Conservation (phyloP, 1,140 invertebrate genomes). For the Drosophila prosaltans region DNA sequence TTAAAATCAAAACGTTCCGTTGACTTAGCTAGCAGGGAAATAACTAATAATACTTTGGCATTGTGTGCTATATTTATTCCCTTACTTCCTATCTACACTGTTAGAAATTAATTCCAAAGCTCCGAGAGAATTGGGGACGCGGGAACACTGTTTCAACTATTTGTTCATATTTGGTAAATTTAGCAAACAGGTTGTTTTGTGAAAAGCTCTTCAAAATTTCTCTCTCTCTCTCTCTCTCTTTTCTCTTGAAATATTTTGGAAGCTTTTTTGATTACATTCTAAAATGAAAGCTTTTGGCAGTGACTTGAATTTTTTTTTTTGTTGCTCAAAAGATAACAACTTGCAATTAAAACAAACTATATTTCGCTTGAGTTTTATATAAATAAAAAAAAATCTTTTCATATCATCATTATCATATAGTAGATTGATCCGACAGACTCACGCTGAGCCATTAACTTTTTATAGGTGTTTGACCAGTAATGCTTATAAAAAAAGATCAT, state of each 20-base stretch:
- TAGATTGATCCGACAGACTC: too few species aligned
- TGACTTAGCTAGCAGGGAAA: constrained; percentile 3
- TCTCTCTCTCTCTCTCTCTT: not conserved
- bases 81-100: constrained; percentile 9
- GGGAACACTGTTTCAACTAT: not conserved
- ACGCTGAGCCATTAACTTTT: too few species aligned
- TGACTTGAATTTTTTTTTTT: too few species aligned
- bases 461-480: too few species aligned
- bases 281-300: not conserved
- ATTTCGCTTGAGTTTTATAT: too few species aligned
- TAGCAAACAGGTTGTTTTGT: not conserved
- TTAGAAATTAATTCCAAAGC: constrained; percentile 12
- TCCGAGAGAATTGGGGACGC: not conserved
- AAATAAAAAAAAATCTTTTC: too few species aligned
- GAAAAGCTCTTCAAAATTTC: not conserved
- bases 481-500: too few species aligned
- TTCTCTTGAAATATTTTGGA: not conserved
- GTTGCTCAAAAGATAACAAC: too few species aligned
- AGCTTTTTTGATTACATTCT: not conserved
- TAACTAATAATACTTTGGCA: constrained; percentile 29
- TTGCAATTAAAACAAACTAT: too few species aligned
- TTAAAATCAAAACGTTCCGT: constrained; percentile 11
- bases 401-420: too few species aligned
- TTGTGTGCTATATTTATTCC: constrained; percentile 18
- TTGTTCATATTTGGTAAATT: constrained; percentile 6